phyloP scores from a whole-genome alignment of 1,140 invertebrate species.

The Temnothorax nylanderi region DNA sequence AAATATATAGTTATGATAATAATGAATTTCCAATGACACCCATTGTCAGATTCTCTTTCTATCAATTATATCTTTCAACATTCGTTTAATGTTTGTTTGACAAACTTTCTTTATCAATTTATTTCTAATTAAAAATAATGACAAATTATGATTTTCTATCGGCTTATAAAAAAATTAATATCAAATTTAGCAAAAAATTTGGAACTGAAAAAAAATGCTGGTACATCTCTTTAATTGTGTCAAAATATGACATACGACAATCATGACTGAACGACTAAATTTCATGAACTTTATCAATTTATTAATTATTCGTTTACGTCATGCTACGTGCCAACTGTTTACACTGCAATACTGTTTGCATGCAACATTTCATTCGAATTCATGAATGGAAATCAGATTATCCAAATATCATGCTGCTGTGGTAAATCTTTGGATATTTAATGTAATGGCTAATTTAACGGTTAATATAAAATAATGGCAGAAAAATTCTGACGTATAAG shows the following conservation, averaged over 20 bases:
- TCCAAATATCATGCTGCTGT: neutral
- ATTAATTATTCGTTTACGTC: constrained; percentile 17
- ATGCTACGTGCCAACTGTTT: neutral
- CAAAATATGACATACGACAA: neutral
- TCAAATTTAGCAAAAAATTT: neutral
- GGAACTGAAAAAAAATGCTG: neutral
- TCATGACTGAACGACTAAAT: neutral
- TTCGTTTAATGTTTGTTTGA: neutral
- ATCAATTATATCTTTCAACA: neutral
- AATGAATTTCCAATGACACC: neutral
- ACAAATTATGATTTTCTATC: neutral
- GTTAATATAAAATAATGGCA: neutral
- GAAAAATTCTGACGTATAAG: neutral
- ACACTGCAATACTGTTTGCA: neutral
- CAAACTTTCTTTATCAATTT: neutral
- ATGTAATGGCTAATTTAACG: neutral
- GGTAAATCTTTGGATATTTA: neutral
- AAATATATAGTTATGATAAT: neutral
- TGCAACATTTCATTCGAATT: constrained; percentile 24
- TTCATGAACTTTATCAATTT: neutral
- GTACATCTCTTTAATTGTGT: neutral
- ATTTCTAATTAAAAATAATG: neutral
- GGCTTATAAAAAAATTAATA: neutral
- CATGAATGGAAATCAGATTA: constrained; percentile 26
- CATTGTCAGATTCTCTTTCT: neutral